Evolutionary conservation across 1,140 invertebrate species (phyloP).

Genomic region (Drosophila leontia): DNA sequence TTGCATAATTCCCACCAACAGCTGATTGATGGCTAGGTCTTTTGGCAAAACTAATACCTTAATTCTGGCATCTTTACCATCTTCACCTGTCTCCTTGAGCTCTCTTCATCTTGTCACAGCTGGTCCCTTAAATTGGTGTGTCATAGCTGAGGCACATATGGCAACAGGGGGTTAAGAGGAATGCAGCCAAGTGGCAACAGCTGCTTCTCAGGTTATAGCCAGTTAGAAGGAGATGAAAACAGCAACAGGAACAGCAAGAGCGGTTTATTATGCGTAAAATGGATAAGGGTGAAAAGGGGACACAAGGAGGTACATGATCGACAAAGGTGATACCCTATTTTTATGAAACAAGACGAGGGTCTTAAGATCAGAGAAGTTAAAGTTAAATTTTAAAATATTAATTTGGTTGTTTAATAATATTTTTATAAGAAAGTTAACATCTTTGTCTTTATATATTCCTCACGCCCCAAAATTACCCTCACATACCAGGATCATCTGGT

Average conservation of each 20-base stretch:
- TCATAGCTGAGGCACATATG: constrained; percentile 36
- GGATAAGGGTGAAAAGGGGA: constrained; percentile 2
- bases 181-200: constrained; percentile 57
- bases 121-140: constrained; percentile 58
- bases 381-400: background rate
- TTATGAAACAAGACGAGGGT: background rate
- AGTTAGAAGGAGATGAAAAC: constrained; percentile 17
- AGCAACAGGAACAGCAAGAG: constrained; percentile 28
- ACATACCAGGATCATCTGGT: background rate
- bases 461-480: background rate
- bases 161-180: constrained; percentile 42
- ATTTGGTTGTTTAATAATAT: background rate
- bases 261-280: constrained; percentile 64
- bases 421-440: background rate
- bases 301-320: background rate
- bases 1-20: constrained; percentile 25
- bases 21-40: constrained; percentile 11
- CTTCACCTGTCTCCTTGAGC: background rate
- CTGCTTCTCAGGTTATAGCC: constrained; percentile 44
- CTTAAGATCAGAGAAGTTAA: no score
- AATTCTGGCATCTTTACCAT: constrained; percentile 25
- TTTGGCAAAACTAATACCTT: constrained; percentile 22
- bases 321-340: background rate
- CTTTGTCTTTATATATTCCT: background rate
- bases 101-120: constrained; percentile 31